These are phyloP conservation scores for Ageneiosus marmoratus DNA, from an alignment of 2,113 vertebrate genomes.

Conservation along the genomic window DNA sequence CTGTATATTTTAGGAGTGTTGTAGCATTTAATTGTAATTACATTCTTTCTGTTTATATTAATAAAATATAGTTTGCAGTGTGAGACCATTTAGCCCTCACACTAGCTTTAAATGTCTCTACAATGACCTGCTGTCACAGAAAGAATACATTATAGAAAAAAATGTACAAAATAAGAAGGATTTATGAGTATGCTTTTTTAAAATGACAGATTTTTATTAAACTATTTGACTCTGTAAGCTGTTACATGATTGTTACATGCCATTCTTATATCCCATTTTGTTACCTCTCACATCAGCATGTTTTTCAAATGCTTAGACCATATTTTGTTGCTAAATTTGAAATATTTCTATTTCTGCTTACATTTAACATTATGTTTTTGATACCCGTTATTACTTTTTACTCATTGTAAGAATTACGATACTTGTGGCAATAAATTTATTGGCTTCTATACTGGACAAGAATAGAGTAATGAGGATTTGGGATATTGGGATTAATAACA, in stretches of 20 bases:
- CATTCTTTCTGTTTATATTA: conserved; percentile 21
- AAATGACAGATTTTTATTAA: neutral
- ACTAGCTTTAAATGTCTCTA: neutral
- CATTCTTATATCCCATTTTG: neutral
- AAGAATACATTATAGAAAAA: conserved; percentile 42
- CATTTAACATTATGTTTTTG: neutral
- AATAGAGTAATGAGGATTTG: neutral
- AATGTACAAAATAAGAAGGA: neutral
- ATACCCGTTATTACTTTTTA: neutral
- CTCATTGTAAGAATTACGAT: neutral
- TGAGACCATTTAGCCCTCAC: neutral
- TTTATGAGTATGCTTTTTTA: conserved; percentile 8
- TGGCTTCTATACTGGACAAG: conserved; percentile 8
- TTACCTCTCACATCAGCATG: conserved; percentile 5
- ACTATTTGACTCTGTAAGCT: neutral
- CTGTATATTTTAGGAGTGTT: neutral
- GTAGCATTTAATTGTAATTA: conserved; percentile 30
- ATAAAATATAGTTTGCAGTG: neutral
- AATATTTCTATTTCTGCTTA: conserved; percentile 37
- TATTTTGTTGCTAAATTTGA: conserved; percentile 17
- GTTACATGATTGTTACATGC: conserved; percentile 3
- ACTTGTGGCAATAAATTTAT: conserved; percentile 23
- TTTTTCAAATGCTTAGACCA: conserved; percentile 15
- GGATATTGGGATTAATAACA: neutral
- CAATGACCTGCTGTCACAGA: conserved; percentile 34